Evolutionary conservation across 2,113 vertebrate genomes (phyloP).

Genomic region (Xiphorhynchus elegans): DNA sequence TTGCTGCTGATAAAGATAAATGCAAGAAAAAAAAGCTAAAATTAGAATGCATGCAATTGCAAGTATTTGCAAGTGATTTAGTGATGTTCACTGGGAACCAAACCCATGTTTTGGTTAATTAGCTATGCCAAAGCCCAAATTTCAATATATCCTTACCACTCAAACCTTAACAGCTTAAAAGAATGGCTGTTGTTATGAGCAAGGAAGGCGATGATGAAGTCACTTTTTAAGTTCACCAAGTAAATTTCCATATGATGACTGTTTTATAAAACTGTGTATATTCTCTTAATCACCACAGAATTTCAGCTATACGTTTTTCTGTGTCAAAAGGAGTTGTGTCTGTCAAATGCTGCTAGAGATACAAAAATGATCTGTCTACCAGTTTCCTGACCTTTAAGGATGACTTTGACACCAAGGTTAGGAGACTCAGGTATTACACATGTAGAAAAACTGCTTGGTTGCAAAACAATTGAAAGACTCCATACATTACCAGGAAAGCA

Average conservation of each 20-base stretch:
- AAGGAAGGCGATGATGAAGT: background rate
- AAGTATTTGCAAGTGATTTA: background rate
- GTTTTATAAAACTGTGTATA: background rate
- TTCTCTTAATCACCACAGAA: background rate
- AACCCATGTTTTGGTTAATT: background rate
- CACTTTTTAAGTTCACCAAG: background rate
- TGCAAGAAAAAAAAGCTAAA: background rate
- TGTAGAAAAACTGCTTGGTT: background rate
- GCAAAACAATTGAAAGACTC: background rate
- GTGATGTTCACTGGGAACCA: background rate
- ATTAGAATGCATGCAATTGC: background rate
- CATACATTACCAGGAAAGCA: background rate
- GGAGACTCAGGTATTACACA: rapidly evolving
- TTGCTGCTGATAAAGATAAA: background rate
- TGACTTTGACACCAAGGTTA: background rate
- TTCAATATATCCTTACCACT: background rate
- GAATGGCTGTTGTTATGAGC: background rate
- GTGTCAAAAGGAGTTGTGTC: background rate
- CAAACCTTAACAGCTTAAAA: background rate
- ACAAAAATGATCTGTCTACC: background rate
- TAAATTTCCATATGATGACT: background rate
- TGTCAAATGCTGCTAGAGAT: background rate
- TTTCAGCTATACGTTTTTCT: background rate
- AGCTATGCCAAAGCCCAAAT: background rate
- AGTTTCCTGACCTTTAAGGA: background rate